phyloP scores from a whole-genome alignment of 2,797 vertebrate species.

The Thaleichthys pacificus region DNA sequence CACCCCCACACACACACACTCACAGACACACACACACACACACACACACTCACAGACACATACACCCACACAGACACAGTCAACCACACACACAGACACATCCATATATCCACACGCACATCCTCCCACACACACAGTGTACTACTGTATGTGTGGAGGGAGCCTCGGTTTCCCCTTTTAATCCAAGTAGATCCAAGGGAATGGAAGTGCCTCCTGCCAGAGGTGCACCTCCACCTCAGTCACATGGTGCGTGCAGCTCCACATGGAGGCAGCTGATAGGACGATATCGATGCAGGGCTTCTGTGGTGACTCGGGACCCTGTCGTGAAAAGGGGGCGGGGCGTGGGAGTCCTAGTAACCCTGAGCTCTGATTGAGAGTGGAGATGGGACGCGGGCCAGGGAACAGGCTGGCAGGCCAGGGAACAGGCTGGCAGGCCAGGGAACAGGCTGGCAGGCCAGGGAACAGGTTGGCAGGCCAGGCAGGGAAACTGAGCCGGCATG shows the following conservation, averaged over 20 bases:
- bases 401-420: constrained; percentile 54
- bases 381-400: constrained; percentile 59
- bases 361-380: constrained; percentile 57
- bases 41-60: neutral
- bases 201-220: too few relatives aligned
- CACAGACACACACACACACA: neutral
- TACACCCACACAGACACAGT: neutral
- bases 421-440: constrained; percentile 59
- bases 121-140: too few relatives aligned
- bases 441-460: too few relatives aligned
- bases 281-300: constrained; percentile 65
- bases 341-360: constrained; percentile 45
- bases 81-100: neutral
- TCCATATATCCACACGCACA: neutral
- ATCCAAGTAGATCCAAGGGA: too few relatives aligned
- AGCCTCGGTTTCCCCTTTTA: neutral
- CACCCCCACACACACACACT: too few relatives aligned
- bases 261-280: constrained; percentile 46
- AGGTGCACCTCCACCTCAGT: neutral
- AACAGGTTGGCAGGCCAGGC: constrained; percentile 53
- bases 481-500: constrained; percentile 43
- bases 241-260: neutral
- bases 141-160: neutral
- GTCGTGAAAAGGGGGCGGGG: constrained; percentile 57
- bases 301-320: constrained; percentile 48